phyloP scores from a whole-genome alignment of 2,797 vertebrate genomes.

The Ptychobarbus kaznakovi region DNA sequence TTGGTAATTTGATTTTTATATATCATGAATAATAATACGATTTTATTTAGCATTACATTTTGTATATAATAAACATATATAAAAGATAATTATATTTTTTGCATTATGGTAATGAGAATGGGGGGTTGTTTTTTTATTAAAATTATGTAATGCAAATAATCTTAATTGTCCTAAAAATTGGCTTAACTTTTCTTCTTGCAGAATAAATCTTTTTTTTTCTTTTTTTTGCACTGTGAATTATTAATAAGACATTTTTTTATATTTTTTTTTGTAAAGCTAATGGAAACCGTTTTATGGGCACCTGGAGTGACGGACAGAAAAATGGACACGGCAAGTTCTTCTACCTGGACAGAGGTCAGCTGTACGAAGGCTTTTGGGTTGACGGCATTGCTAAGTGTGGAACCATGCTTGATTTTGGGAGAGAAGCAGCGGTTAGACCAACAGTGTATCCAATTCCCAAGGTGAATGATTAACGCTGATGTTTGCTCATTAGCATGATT shows the following conservation, averaged over 20 bases:
- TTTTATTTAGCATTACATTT: neutral
- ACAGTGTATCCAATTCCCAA: conserved; percentile 85
- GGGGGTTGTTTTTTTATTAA: neutral
- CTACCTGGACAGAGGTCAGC: conserved; percentile 82
- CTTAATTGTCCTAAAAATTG: neutral
- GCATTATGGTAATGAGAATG: neutral
- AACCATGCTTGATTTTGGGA: conserved; percentile 81
- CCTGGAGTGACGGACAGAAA: conserved; percentile 87
- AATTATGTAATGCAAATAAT: neutral
- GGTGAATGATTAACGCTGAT: conserved; percentile 72
- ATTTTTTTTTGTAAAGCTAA: conserved; percentile 77
- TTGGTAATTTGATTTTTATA: no score
- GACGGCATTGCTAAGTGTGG: conserved; percentile 86
- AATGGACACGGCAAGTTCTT: conserved; percentile 84
- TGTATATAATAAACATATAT: neutral
- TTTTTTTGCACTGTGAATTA: neutral
- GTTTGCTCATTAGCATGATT: conserved; percentile 21
- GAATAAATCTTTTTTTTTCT: neutral
- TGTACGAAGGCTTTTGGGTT: conserved; percentile 90
- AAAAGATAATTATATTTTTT: neutral
- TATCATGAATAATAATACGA: neutral
- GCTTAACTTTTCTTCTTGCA: neutral
- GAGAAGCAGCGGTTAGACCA: conserved; percentile 75
- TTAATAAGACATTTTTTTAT: neutral
- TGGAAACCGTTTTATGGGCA: conserved; percentile 86